A percentile compares a stretch with the other conserved stretches of the same genome.
Conservation (phyloP, 2,797 vertebrate species). For the Bryconaethiops microstoma region DNA sequence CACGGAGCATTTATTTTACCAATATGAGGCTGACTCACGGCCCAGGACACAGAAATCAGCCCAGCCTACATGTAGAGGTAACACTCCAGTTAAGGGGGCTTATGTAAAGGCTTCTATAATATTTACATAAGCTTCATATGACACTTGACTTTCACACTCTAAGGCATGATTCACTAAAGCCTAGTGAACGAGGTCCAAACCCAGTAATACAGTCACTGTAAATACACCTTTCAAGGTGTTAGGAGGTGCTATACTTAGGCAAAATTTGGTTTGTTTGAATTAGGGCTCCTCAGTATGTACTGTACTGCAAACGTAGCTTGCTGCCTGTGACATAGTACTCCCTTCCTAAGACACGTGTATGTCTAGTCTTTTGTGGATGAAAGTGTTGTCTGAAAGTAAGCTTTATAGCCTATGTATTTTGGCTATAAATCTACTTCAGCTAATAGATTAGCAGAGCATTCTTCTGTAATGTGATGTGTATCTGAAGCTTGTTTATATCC, state of each 20-base stretch:
- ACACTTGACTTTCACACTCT: constrained; percentile 40
- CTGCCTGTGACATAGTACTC: not conserved
- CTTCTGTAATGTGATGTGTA: constrained; percentile 24
- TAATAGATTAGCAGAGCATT: constrained; percentile 27
- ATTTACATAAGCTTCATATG: constrained; percentile 44
- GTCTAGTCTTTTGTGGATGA: constrained; percentile 2
- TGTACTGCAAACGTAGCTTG: not conserved
- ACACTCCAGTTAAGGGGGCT: constrained; percentile 37
- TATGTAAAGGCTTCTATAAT: constrained; percentile 49
- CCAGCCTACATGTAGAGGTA: constrained; percentile 41
- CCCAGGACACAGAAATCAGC: constrained; percentile 34
- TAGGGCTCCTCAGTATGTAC: not conserved
- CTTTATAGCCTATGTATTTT: constrained; percentile 15
- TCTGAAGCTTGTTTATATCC: constrained; percentile 44
- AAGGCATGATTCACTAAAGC: constrained; percentile 17
- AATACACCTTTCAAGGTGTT: not conserved
- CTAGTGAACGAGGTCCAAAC: not conserved
- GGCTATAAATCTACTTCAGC: constrained; percentile 10
- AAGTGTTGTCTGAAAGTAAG: constrained; percentile 20
- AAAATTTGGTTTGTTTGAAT: not conserved
- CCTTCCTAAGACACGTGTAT: not conserved
- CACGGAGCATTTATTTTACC: constrained; percentile 11
- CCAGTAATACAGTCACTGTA: not conserved
- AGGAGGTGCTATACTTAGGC: not conserved
- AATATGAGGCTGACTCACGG: constrained; percentile 40